Percentiles rank a stretch among this genome's conserved stretches.
phyloP scores from a whole-genome alignment of 2,797 vertebrate genomes.

The Acipenser ruthenus region DNA sequence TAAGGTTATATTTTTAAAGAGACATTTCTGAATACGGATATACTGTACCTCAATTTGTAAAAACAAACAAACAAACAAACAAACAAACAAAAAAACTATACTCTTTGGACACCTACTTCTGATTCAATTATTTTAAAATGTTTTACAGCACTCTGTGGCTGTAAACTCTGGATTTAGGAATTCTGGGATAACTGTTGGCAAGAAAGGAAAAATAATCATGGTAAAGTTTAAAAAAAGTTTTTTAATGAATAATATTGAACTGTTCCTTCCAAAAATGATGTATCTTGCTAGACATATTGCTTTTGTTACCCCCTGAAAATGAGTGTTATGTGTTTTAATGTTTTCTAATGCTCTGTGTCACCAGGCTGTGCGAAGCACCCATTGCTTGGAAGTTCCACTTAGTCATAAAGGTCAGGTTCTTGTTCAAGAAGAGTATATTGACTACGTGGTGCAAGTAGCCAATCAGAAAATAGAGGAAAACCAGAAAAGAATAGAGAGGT shows the following conservation, averaged over 20 bases:
- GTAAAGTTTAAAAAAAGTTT: constrained; percentile 43
- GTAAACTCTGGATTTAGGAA: constrained; percentile 85
- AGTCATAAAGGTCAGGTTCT: constrained; percentile 63
- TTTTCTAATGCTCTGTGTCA: not conserved
- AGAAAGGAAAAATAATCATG: constrained; percentile 78
- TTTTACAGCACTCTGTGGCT: constrained; percentile 70
- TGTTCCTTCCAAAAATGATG: not conserved
- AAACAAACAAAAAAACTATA: no score
- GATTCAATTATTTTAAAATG: no score
- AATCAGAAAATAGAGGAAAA: constrained; percentile 91
- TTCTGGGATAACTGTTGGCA: constrained; percentile 82
- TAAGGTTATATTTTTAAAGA: no score
- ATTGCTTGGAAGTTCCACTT: constrained; percentile 84
- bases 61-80: no score
- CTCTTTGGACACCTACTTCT: no score
- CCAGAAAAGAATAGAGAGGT: constrained; percentile 75
- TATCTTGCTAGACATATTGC: constrained; percentile 4
- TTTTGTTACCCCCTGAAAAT: not conserved
- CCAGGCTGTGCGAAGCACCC: constrained; percentile 82
- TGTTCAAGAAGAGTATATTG: constrained; percentile 73
- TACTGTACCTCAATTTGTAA: no score
- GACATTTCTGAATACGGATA: no score
- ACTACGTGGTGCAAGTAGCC: constrained; percentile 68
- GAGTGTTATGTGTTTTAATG: not conserved
- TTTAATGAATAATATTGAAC: not conserved